Conservation (phyloP, 2,888 invertebrate genomes). For the Eueremaeus valkanovi region DNA sequence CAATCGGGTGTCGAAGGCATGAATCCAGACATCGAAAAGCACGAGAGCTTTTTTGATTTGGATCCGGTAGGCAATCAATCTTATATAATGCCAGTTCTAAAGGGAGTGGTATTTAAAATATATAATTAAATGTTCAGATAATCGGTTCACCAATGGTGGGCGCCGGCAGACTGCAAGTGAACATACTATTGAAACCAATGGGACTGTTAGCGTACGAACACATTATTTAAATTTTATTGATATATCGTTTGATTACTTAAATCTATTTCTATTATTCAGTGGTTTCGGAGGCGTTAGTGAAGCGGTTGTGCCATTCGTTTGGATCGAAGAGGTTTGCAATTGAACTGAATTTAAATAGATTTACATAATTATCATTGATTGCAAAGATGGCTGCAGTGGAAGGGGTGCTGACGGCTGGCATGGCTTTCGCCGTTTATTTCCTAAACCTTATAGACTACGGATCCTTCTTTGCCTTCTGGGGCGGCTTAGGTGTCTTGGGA, state of each 20-base stretch:
- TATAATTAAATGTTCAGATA: too few relatives aligned
- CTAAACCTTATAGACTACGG: not conserved
- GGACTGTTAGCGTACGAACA: constrained; percentile 8
- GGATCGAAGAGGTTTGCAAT: constrained; percentile 34
- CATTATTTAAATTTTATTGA: too few relatives aligned
- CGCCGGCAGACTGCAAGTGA: constrained; percentile 24
- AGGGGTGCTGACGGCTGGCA: not conserved
- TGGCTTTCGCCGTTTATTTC: not conserved
- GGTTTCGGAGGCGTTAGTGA: constrained; percentile 5
- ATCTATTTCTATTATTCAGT: not conserved
- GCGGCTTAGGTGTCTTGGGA: too few relatives aligned
- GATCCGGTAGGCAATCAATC: constrained; percentile 35
- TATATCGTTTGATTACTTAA: not conserved
- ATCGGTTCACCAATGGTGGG: constrained; percentile 22
- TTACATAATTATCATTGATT: not conserved
- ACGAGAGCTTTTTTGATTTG: constrained; percentile 35
- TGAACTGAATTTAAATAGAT: not conserved
- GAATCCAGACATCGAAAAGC: constrained; percentile 25
- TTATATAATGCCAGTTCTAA: not conserved
- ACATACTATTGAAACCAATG: constrained; percentile 30
- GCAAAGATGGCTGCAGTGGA: not conserved
- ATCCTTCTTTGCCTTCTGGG: not conserved
- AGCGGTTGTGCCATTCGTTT: constrained; percentile 31
- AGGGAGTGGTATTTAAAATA: too few relatives aligned
- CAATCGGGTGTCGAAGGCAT: constrained; percentile 21